phyloP scores from a whole-genome alignment of 2,888 invertebrate genomes.

The Sialis lutaria region DNA sequence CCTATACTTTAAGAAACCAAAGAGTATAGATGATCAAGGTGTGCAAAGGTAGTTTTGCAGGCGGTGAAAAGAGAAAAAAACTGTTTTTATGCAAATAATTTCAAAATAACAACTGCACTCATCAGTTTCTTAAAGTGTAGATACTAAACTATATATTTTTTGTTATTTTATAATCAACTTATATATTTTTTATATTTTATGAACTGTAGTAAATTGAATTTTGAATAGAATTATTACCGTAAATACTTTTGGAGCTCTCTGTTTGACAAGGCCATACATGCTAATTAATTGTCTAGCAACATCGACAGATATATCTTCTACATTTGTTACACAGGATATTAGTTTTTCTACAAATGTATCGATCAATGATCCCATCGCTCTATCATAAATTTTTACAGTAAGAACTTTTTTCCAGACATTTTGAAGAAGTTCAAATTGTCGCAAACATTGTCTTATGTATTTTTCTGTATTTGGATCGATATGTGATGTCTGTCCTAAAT shows the following conservation, averaged over 20 bases:
- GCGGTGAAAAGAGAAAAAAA: no score
- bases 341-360: conserved; percentile 41
- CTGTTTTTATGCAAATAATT: no score
- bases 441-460: conserved; percentile 63
- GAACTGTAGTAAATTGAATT: neutral
- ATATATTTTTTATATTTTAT: neutral
- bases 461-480: conserved; percentile 46
- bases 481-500: conserved; percentile 30
- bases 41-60: no score
- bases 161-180: neutral
- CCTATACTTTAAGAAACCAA: no score
- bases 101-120: no score
- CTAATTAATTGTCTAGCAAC: conserved; percentile 66
- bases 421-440: conserved; percentile 67
- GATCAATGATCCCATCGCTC: conserved; percentile 37
- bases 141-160: no score
- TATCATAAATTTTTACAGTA: conserved; percentile 57
- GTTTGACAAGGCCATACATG: conserved; percentile 51
- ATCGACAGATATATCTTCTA: conserved; percentile 76
- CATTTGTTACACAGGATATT: conserved; percentile 42
- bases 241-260: conserved; percentile 56
- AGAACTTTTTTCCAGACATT: conserved; percentile 81
- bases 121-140: no score
- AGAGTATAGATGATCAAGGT: no score
- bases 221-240: conserved; percentile 28